Base-by-base conservation (phyloP, 2,888 invertebrate genomes). In the Dryobota labecula region DNA sequence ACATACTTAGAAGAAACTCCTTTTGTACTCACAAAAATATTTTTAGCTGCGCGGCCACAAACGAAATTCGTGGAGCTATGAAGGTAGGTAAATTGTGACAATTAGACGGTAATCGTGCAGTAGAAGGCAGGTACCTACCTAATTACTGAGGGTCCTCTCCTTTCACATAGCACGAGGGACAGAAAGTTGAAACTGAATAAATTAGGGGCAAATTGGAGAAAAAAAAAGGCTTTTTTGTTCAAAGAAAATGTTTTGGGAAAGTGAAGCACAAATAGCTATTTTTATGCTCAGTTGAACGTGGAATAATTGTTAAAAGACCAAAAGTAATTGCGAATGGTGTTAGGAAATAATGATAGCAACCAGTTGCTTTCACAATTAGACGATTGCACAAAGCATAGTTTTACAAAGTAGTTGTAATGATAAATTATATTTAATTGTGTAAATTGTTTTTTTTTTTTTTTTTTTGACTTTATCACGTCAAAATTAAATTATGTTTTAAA, bases 111-210 rank as follows among this genome's bases (percentile, higher is more conserved):
- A 71, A 84, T 75, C 67, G 57, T 45, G 33, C 54, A 56, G 67
- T 64, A 30, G 41, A 45, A 53, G 62, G 51, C 57, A 57, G 65
- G 51, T 58, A 64, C 33, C 38, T 77, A 54, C 58, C 47, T 79
- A 80, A 85, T 83, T 82, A 73, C 62, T 15, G 33, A 15, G 60
- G 45, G 54, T 47, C 49, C 63, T 80, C 76, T 11, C n/a, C 38
- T 80, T 79, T 54, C 80, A 80, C 67, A 73, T 33, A 65, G 54
- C 38, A 20, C 57, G 4, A 53, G 41, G 57, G 65, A 54, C 61
- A 41, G 64, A 64, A 79, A 73, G 43, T 64, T 54, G 68, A 83
- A 65, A 79, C 68, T 66, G 61, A 70, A 83, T 67, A 80, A 74
- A 79, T 82, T 79, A 68, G 54, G 53, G 27, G 18, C n/a, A 47